Percentiles rank a stretch among this genome's conserved stretches.
phyloP scores from a whole-genome alignment of 2,797 vertebrate genomes.

The Xenops minutus region DNA sequence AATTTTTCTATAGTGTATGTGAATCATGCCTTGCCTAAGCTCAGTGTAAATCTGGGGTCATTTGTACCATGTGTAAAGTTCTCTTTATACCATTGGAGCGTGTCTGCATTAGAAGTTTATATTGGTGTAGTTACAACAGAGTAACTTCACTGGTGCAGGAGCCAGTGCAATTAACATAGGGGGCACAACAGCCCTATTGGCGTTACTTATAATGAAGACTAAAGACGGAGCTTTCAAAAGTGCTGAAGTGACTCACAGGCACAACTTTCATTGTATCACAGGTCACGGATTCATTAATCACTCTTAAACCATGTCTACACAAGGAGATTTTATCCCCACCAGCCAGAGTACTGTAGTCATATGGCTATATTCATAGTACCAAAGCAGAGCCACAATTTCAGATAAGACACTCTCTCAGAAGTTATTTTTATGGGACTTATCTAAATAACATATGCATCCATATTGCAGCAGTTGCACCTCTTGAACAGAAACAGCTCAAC shows the following conservation, averaged over 20 bases:
- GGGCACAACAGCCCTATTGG: not conserved
- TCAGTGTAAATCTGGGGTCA: not conserved
- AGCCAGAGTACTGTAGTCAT: not conserved
- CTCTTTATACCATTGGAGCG: not conserved
- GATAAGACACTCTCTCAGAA: not conserved
- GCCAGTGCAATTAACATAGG: not conserved
- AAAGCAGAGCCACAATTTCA: not conserved
- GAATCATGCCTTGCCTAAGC: not conserved
- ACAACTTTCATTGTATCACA: accelerated
- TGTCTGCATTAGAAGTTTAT: conserved; percentile 29
- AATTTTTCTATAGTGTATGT: not conserved
- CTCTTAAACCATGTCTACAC: not conserved
- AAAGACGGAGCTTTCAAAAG: conserved; percentile 41
- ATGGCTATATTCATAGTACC: accelerated
- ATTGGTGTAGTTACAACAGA: not conserved
- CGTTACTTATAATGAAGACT: conserved; percentile 28
- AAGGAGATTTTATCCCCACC: not conserved
- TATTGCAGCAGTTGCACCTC: not conserved
- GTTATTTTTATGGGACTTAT: not conserved
- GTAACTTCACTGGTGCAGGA: not conserved
- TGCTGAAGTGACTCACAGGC: not conserved
- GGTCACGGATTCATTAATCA: conserved; percentile 25
- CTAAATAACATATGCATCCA: not conserved
- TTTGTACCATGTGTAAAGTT: not conserved
- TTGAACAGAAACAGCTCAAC: not conserved